phyloP scores from a whole-genome alignment of 2,888 invertebrate genomes.

The Neoaliturus tenellus region DNA sequence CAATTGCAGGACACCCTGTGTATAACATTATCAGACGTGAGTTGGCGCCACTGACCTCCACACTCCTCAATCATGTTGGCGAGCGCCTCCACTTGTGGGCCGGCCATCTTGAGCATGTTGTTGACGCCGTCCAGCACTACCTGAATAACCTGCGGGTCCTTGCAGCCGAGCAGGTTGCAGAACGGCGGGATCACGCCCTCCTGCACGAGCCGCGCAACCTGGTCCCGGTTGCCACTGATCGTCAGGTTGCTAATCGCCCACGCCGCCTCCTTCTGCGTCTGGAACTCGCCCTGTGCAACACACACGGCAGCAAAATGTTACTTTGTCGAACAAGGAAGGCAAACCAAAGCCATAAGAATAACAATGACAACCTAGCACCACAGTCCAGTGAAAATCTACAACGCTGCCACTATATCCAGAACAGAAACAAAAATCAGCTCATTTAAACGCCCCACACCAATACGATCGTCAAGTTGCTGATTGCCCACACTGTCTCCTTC shows the following conservation, averaged over 20 bases:
- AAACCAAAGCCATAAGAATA: too few species aligned
- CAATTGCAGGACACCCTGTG: too few species aligned
- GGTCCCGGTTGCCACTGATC: slow-evolving; percentile 96
- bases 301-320: too few species aligned
- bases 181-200: slow-evolving; percentile 97
- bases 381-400: too few species aligned
- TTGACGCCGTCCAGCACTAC: slow-evolving; percentile 98
- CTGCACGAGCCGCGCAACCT: slow-evolving; percentile 91
- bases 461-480: slow-evolving; percentile 99
- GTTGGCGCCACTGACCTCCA: too few species aligned
- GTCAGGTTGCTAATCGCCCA: slow-evolving; percentile 99
- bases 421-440: too few species aligned
- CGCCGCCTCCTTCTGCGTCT: slow-evolving; percentile 99
- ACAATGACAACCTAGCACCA: too few species aligned
- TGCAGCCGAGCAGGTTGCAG: slow-evolving; percentile 95
- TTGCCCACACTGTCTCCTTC: slow-evolving; percentile 99
- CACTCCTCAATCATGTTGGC: slow-evolving; percentile 98
- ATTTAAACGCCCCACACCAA: too few species aligned
- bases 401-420: too few species aligned
- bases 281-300: slow-evolving; percentile 86
- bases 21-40: too few species aligned
- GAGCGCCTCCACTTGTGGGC: slow-evolving; percentile 86
- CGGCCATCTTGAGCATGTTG: slow-evolving; percentile 99
- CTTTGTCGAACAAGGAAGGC: too few species aligned
- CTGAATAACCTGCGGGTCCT: slow-evolving; percentile 95